Base-by-base conservation (phyloP, 2,888 invertebrate species). In the Amblyjoppa proteus region DNA sequence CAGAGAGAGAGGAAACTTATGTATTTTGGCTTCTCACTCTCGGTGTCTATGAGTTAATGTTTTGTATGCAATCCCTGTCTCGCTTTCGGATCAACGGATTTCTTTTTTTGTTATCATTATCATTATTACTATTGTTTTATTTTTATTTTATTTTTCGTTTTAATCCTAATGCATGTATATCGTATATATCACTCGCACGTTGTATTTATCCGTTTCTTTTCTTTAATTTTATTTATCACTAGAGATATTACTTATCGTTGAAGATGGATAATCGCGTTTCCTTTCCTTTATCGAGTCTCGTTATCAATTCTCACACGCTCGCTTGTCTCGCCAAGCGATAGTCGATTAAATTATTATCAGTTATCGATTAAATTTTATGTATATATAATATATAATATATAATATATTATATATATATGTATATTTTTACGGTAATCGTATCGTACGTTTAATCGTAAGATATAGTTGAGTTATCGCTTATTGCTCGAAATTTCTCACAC, bases 401-500 rank as follows among this genome's bases (percentile, higher is more conserved):
- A 9, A 70, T 58, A 83, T 81, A 81, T 80, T 82, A 78, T 79
- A 70, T 71, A 68, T 85, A 31, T 74, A 74, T 61, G 61, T 79
- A 68, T 71, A 51, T 73, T 51, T 83, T 75, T 87, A 81, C 77
- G 74, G 25, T 83, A 78, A 68, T 69, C 74, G 80, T 73, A 86
- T 87, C 76, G 79, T 85, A 85, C 64, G 70, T 87, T 82, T 83
- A 80, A 82, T 77, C 78, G 61, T 75, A 89, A 89, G 88, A 87
- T 90, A 89, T 89, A 90, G 86, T 89, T 90, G 91, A 90, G 89
- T 90, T 89, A 90, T 91, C 92, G 89, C 92, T 93, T 93, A 93
- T 93, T 93, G 93, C 93, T 93, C 91, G 89, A 91, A 90, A 89
- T 90, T 90, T 89, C 89, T 90, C 89, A 89, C 89, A 87, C 86